Conservation (phyloP, 2,113 vertebrate species). For the Indri indri region DNA sequence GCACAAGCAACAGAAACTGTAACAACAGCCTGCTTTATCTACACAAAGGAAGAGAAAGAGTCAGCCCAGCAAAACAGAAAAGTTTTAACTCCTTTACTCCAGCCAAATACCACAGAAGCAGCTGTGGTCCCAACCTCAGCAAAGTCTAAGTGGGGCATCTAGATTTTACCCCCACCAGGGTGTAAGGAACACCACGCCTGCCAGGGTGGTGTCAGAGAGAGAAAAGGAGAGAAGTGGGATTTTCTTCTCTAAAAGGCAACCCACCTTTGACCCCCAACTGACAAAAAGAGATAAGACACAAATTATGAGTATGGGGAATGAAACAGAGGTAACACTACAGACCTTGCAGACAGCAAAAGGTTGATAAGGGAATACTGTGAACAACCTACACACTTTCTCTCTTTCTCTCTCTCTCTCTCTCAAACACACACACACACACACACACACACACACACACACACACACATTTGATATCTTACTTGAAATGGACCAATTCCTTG, state of each 20-base stretch:
- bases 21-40: neutral
- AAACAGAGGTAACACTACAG: neutral
- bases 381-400: neutral
- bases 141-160: accelerated
- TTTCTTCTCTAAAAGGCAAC: neutral
- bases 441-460: neutral
- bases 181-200: neutral
- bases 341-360: neutral
- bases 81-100: neutral
- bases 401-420: too few relatives aligned
- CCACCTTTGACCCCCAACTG: accelerated
- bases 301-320: neutral
- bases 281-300: neutral
- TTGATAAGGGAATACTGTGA: neutral
- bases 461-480: neutral
- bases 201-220: neutral
- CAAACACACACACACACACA: too few relatives aligned
- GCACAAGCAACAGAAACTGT: neutral
- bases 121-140: neutral
- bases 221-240: neutral
- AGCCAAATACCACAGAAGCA: neutral
- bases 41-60: neutral
- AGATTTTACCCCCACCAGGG: neutral
- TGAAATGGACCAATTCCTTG: neutral
- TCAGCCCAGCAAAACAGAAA: neutral